A percentile compares a stretch with the other conserved stretches of the same genome.
phyloP scores from a whole-genome alignment of 2,113 vertebrate genomes.

The Nothocercus nigrocapillus region DNA sequence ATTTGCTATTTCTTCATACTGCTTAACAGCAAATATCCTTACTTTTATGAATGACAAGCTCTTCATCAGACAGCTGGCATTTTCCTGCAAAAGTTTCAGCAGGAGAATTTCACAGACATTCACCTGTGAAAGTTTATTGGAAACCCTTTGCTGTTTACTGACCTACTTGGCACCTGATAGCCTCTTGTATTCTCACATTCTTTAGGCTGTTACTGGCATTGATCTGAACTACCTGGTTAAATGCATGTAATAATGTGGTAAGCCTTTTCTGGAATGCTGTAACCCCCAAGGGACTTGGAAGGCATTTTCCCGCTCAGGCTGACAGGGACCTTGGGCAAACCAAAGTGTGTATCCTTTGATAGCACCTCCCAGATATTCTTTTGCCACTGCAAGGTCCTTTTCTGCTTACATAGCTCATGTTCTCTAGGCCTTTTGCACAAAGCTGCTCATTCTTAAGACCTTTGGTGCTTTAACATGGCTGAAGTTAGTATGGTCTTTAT shows the following conservation, averaged over 20 bases:
- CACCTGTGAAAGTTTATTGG: background rate
- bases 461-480: background rate
- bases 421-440: background rate
- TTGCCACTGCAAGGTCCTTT: background rate
- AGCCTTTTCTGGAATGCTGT: background rate
- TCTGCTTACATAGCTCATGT: background rate
- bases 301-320: background rate
- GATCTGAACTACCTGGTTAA: background rate
- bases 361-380: background rate
- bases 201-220: background rate
- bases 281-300: background rate
- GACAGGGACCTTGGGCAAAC: background rate
- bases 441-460: background rate
- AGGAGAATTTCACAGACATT: background rate
- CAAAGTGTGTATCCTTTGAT: background rate
- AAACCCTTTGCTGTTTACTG: background rate
- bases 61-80: background rate
- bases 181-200: background rate
- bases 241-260: background rate
- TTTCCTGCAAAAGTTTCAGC: background rate
- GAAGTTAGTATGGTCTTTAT: background rate
- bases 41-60: background rate
- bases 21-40: background rate
- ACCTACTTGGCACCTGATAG: background rate
- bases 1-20: background rate